Evolutionary conservation across 1,140 invertebrate genomes (phyloP).

Genomic region (Euschistus heros): DNA sequence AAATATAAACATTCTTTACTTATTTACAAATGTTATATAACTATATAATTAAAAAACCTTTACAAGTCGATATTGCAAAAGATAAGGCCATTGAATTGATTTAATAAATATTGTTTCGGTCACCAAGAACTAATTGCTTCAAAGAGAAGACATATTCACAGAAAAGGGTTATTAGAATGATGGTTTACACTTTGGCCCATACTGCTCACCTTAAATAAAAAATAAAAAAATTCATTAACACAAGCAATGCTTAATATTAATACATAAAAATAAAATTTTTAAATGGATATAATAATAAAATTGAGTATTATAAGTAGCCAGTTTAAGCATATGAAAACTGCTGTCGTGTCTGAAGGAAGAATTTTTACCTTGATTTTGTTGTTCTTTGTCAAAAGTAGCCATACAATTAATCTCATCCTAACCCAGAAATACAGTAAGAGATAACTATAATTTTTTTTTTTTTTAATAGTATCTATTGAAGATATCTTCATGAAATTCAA

Average conservation of each 20-base stretch:
- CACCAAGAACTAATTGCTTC: neutral
- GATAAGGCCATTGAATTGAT: constrained; percentile 2
- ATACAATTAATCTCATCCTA: too few species aligned
- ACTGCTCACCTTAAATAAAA: constrained; percentile 12
- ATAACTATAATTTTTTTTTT: too few species aligned
- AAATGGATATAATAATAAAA: neutral
- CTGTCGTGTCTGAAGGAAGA: neutral
- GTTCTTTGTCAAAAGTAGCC: neutral
- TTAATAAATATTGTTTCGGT: neutral
- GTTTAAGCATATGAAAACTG: neutral
- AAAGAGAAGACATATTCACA: neutral
- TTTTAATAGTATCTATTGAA: too few species aligned
- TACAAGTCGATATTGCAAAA: neutral
- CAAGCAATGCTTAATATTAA: too few species aligned
- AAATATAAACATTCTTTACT: too few species aligned
- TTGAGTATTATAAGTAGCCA: neutral
- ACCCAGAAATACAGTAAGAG: too few species aligned
- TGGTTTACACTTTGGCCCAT: constrained; percentile 5
- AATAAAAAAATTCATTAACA: too few species aligned
- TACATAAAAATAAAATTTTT: neutral
- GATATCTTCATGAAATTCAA: too few species aligned
- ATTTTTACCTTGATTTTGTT: neutral
- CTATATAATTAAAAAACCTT: too few species aligned
- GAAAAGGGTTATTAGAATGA: constrained; percentile 18
- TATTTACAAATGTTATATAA: too few species aligned